Conservation (phyloP, 2,888 invertebrate species). For the Acleris laterana region DNA sequence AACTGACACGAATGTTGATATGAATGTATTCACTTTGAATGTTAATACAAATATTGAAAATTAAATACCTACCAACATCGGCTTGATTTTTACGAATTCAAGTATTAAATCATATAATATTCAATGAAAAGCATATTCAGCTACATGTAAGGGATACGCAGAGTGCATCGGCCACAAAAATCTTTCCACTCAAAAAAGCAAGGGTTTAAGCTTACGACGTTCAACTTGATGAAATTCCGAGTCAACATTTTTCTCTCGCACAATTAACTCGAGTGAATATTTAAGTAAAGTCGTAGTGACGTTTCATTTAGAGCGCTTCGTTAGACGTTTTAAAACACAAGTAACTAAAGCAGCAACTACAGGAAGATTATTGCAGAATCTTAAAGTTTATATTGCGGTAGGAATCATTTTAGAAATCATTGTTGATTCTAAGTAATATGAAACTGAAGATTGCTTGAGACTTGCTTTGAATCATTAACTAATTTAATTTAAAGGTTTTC, state of each 20-base stretch:
- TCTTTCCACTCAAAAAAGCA: slow-evolving; percentile 19
- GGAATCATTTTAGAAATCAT: too few species aligned
- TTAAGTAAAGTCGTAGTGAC: slow-evolving; percentile 10
- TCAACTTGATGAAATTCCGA: slow-evolving; percentile 17
- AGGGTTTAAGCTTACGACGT: background rate
- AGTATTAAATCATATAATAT: too few species aligned
- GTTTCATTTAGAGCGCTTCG: slow-evolving; percentile 5
- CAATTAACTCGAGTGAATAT: slow-evolving; percentile 18
- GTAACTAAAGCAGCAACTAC: background rate
- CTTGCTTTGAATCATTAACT: too few species aligned
- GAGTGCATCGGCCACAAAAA: slow-evolving; percentile 13
- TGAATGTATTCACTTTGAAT: too few species aligned
- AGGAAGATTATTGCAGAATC: too few species aligned
- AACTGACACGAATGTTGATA: too few species aligned
- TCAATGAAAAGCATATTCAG: background rate
- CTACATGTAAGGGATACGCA: background rate
- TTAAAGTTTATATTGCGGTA: too few species aligned
- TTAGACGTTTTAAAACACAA: background rate
- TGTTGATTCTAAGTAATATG: too few species aligned
- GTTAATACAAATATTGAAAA: background rate
- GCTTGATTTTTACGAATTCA: too few species aligned
- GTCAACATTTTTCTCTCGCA: slow-evolving; percentile 13
- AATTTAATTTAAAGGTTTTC: too few species aligned
- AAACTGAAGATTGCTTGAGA: too few species aligned
- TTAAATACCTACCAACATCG: background rate